These are phyloP conservation scores for Drosophila mayaguana DNA, from an alignment of 2,888 invertebrate species.

Conservation along the genomic window DNA sequence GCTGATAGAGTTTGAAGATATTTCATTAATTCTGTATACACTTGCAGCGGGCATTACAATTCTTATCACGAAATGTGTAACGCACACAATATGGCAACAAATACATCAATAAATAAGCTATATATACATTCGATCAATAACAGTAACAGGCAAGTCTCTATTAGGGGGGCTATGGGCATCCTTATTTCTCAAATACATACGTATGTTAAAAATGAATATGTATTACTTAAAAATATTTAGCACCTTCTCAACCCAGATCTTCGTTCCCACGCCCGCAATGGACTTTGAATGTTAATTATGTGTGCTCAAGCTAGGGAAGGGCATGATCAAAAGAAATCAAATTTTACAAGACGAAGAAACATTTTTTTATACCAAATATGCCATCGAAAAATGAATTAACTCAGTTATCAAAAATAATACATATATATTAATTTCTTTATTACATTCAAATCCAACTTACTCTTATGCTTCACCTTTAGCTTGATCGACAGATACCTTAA, in stretches of 20 bases:
- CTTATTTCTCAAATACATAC: too few relatives aligned
- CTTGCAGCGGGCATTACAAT: neutral
- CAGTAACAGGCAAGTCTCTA: neutral
- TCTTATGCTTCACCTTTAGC: neutral
- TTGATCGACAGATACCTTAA: neutral
- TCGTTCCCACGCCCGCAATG: neutral
- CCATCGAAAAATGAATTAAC: too few relatives aligned
- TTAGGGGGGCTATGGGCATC: neutral
- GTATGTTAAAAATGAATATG: too few relatives aligned
- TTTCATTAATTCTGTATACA: neutral
- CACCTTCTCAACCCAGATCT: neutral
- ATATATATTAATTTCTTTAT: too few relatives aligned
- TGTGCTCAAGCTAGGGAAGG: neutral
- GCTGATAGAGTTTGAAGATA: conserved; percentile 27
- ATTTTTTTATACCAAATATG: too few relatives aligned
- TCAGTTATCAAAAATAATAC: too few relatives aligned
- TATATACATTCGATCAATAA: neutral
- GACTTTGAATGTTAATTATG: too few relatives aligned
- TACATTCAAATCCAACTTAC: too few relatives aligned
- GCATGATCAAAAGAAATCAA: neutral
- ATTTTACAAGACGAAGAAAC: too few relatives aligned
- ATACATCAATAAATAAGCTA: neutral
- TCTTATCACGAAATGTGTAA: neutral
- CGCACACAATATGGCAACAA: neutral
- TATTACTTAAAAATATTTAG: too few relatives aligned